phyloP scores from a whole-genome alignment of 2,113 vertebrate species.

The Corythaeola cristata region DNA sequence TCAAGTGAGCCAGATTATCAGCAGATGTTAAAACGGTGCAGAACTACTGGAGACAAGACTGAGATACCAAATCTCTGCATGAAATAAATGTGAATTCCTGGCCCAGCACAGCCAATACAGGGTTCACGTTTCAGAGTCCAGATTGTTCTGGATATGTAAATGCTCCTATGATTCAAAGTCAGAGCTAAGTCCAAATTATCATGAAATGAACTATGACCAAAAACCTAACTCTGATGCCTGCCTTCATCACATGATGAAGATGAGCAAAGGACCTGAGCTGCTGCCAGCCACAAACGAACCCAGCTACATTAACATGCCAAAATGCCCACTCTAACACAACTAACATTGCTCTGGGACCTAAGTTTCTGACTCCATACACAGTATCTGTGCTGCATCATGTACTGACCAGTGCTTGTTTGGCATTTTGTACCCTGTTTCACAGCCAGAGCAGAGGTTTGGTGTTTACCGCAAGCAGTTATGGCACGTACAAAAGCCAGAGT shows the following conservation, averaged over 20 bases:
- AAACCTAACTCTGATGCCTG: not conserved
- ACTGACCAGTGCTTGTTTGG: not conserved
- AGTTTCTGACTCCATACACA: fast-evolving
- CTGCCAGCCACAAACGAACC: not conserved
- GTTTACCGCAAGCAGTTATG: not conserved
- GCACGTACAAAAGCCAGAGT: not conserved
- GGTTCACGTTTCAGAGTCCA: not conserved
- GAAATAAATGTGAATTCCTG: not conserved
- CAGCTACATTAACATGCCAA: not conserved
- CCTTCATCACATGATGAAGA: not conserved
- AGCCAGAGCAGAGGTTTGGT: not conserved
- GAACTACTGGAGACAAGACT: not conserved
- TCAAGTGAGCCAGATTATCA: not conserved
- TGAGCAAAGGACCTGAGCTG: not conserved
- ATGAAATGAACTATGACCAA: not conserved
- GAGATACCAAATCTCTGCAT: not conserved
- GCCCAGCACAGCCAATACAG: not conserved
- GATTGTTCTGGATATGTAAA: not conserved
- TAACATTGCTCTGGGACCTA: not conserved
- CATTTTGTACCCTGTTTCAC: not conserved
- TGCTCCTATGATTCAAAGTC: not conserved
- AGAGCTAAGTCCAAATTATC: not conserved
- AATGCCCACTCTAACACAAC: not conserved
- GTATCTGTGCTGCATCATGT: not conserved
- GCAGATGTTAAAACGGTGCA: not conserved